Conservation (phyloP, 1,140 invertebrate genomes). For the Drosophila miranda region DNA sequence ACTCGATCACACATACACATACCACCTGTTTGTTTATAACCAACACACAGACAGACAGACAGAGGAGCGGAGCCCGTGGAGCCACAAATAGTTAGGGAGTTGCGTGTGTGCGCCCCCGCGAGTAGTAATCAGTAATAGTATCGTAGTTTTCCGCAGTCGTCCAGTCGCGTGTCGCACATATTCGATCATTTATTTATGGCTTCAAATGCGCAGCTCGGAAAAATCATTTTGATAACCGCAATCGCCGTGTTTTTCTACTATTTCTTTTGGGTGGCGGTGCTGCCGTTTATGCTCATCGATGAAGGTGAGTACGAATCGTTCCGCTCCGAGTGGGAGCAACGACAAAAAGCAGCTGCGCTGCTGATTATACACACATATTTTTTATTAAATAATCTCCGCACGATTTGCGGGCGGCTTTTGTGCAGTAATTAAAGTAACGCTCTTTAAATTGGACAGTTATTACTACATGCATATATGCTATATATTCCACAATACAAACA, state of each 20-base stretch:
- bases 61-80: no score
- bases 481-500: no score
- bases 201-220: constrained; percentile 83
- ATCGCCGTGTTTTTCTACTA: constrained; percentile 85
- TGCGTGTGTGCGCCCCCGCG: constrained; percentile 13
- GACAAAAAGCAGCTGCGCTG: not conserved
- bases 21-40: constrained; percentile 25
- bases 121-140: constrained; percentile 3
- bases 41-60: not conserved
- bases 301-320: constrained; percentile 72
- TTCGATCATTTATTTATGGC: constrained; percentile 75
- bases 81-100: constrained; percentile 2
- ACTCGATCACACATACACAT: not conserved
- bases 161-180: constrained; percentile 22
- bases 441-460: constrained; percentile 47
- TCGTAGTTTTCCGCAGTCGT: constrained; percentile 18
- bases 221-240: constrained; percentile 84
- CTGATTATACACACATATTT: constrained; percentile 19
- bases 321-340: not conserved
- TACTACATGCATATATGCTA: not conserved
- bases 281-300: constrained; percentile 86
- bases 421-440: constrained; percentile 67
- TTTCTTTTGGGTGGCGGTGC: constrained; percentile 87
- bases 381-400: constrained; percentile 70
- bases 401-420: constrained; percentile 55